Evolutionary conservation across 2,113 vertebrate species (phyloP).

Genomic region (Leptobrachium ailaonicum): DNA sequence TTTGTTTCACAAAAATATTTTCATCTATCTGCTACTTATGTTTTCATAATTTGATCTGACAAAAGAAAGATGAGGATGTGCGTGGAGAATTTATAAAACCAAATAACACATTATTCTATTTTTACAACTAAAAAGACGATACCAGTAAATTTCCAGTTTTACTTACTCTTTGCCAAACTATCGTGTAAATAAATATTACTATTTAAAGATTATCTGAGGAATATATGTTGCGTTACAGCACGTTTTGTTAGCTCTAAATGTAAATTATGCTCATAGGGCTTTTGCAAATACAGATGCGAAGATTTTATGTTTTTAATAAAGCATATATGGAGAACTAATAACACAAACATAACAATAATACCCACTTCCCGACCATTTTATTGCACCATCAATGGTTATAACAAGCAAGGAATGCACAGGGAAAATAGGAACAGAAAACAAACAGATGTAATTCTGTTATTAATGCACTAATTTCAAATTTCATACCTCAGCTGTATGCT

Average conservation of each 20-base stretch:
- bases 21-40: no score
- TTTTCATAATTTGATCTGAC: no score
- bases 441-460: constrained; percentile 43
- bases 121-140: no score
- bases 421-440: constrained; percentile 43
- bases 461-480: constrained; percentile 45
- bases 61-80: no score
- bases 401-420: constrained; percentile 17
- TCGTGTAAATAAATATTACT: background rate
- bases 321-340: background rate
- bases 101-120: no score
- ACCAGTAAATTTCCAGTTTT: no score
- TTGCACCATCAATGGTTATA: constrained; percentile 25
- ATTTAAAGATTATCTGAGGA: background rate
- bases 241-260: constrained; percentile 8
- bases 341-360: constrained; percentile 7
- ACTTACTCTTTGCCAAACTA: no score
- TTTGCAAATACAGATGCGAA: constrained; percentile 18
- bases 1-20: no score
- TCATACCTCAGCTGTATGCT: constrained; percentile 39
- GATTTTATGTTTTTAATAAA: constrained; percentile 5
- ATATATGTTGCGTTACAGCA: background rate
- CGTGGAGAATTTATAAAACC: no score
- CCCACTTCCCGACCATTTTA: constrained; percentile 2
- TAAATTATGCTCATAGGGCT: constrained; percentile 7